phyloP scores from a whole-genome alignment of 2,797 vertebrate species.

The Brachyalestes nurse region DNA sequence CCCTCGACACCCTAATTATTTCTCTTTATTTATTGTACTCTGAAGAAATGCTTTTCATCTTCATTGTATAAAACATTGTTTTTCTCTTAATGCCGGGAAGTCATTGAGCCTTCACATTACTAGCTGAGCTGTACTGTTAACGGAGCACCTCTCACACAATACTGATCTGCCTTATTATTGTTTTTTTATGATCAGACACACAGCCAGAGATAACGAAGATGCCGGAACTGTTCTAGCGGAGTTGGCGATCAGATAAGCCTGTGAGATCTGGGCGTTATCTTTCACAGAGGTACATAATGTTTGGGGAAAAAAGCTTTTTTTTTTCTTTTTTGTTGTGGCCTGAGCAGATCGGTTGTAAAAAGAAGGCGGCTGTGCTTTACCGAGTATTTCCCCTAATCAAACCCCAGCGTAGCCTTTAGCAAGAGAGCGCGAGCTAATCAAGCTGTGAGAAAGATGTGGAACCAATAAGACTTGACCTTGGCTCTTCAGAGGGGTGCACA shows the following conservation, averaged over 20 bases:
- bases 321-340: background rate
- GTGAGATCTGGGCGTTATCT: background rate
- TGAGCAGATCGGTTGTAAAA: background rate
- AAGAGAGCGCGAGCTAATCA: background rate
- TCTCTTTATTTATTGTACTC: background rate
- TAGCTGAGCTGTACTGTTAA: background rate
- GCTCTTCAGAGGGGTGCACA: background rate
- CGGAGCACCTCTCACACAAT: background rate
- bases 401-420: background rate
- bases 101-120: background rate
- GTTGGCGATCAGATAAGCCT: slow-evolving; percentile 4
- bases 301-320: background rate
- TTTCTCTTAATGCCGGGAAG: background rate
- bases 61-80: background rate
- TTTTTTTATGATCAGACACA: slow-evolving; percentile 1
- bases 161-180: background rate
- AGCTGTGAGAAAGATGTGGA: slow-evolving; percentile 9
- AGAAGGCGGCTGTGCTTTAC: background rate
- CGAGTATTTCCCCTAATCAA: background rate
- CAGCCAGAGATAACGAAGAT: too few species aligned
- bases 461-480: slow-evolving; percentile 18
- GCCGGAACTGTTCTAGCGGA: background rate
- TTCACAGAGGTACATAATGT: background rate
- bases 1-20: background rate
- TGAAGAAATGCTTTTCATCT: background rate